Conservation (phyloP, 2,797 vertebrate genomes). For the Malacoraja senta region DNA sequence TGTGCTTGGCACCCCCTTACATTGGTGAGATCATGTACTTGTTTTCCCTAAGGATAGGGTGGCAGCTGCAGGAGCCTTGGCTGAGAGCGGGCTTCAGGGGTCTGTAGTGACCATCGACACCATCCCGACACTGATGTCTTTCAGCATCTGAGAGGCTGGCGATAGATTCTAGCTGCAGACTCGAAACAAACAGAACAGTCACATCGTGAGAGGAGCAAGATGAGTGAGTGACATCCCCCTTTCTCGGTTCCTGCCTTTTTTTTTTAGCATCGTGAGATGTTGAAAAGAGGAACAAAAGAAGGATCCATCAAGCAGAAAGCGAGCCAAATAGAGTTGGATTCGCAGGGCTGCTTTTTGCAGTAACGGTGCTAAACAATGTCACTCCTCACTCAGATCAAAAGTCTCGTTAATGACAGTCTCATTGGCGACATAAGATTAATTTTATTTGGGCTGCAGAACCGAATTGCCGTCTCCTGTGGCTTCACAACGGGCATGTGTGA, state of each 20-base stretch:
- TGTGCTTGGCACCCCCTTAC: not conserved
- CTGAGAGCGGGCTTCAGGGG: not conserved
- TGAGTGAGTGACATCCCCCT: constrained; percentile 50
- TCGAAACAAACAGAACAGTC: constrained; percentile 12
- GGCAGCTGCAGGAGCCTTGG: not conserved
- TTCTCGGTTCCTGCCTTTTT: constrained; percentile 46
- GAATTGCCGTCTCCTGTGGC: constrained; percentile 23
- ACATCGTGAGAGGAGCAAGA: constrained; percentile 39
- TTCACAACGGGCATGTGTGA: constrained; percentile 23
- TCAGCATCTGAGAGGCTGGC: constrained; percentile 36
- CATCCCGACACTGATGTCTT: constrained; percentile 24
- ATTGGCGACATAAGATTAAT: constrained; percentile 21
- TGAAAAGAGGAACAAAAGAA: constrained; percentile 46
- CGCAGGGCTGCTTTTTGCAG: constrained; percentile 50
- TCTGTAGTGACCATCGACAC: not conserved
- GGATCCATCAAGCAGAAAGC: constrained; percentile 43
- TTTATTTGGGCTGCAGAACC: constrained; percentile 27
- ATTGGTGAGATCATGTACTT: not conserved
- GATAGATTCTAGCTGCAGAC: not conserved
- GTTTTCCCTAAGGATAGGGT: not conserved
- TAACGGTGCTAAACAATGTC: constrained; percentile 46
- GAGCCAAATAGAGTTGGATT: constrained; percentile 51
- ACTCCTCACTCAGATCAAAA: constrained; percentile 37
- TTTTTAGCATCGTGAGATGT: constrained; percentile 42
- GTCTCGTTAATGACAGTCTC: constrained; percentile 42